Evolutionary conservation across 23 tunicate genomes (phyloP), one percentile per base, ranked within the genome.

Genomic region (Halocynthia aurantium): DNA sequence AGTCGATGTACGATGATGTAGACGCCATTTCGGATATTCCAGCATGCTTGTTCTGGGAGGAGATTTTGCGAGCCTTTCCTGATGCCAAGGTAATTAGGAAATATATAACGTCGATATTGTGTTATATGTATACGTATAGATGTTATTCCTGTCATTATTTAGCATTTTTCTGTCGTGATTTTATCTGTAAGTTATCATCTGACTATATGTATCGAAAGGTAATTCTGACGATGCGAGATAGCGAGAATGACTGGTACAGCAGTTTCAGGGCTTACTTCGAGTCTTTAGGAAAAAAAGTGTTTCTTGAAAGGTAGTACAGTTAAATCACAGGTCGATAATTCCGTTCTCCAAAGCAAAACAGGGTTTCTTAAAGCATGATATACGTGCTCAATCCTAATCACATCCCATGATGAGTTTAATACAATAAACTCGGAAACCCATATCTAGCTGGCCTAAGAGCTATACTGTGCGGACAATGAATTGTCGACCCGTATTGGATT

Each of bases 1-100:
- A 19, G 4, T 11, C 21, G 18, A 67, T 67, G 18, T 67, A 67
- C 72, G 22, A 67, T 21, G 72, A 67, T 11, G 72, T 67, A 11
- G 72, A 67, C 5, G 72, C 72, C 17, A 44, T 67, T n/a, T 49
- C 18, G 72, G 72, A 67, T 19, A 44, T 67, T 11, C 72, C 72
- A 44, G 72, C 72, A 10, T 21, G 18, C 18, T 15, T 67, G 11
- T 67, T 67, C 18, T 67, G 72, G 72, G 72, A 67, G 22, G 72
- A 67, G 22, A 67, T 67, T 21, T 44, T 67, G 12, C 21, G 2
- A 2, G 72, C 72, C 18, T 67, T 67, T 67, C 72, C 72, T 44
- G 72, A 67, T 19, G 19, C 72, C 12, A 67, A 67, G 22, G 72
- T 67, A 67, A 19, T 31, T 31, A 31, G 44, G 44, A 31, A 31